Base-by-base conservation (phyloP, 1,140 invertebrate species). In the Drosophila lowei region DNA sequence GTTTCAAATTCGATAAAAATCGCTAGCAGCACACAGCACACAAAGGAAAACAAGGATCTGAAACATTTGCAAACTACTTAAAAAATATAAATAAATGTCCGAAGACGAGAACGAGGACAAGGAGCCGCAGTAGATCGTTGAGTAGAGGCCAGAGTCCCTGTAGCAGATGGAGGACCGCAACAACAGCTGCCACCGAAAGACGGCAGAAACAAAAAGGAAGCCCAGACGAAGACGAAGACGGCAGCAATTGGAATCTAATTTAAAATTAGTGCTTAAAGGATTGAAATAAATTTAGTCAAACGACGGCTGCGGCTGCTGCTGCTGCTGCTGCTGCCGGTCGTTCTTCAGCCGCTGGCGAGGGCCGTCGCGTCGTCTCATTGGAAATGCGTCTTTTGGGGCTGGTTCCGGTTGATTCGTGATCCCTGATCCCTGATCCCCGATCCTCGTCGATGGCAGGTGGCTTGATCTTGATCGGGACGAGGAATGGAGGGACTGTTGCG, bases 251-350 rank as follows among this genome's bases (percentile, higher is more conserved):
- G 83, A 86, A 86, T 86, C 84, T 86, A 86, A 86, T 86, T 86
- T 86, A 86, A 86, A 86, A 88, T 86, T 88, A 88, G 83, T 89
- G 83, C 71, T 88, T 76, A 88, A 88, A 79, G 83, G 83, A 83
- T 89, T 86, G 83, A 83, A 86, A 86, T 88, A 86, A 86, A 88
- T 83, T 88, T 88, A 68, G 74, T 65, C 83, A 75, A 81, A 72
- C 63, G 72, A 74, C 63, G 73, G 72, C 73, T 75, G 72, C 57
- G 56, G 73, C 43, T 61, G 30, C 55, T 48, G 64, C 43, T 46
- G 60, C 52, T 65, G 44, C 23, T 15, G 44, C 49, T 42, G 53
- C 38, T 67, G 23, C 23, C 23, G 23, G 2, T 23, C 23, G 23
- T 23, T 23, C 23, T 23, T 23, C 23, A 23, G 67, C 59, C 48